A percentile compares a stretch with the other conserved stretches of the same genome.
Conservation (phyloP, 2,888 invertebrate genomes). For the Lypha dubia region DNA sequence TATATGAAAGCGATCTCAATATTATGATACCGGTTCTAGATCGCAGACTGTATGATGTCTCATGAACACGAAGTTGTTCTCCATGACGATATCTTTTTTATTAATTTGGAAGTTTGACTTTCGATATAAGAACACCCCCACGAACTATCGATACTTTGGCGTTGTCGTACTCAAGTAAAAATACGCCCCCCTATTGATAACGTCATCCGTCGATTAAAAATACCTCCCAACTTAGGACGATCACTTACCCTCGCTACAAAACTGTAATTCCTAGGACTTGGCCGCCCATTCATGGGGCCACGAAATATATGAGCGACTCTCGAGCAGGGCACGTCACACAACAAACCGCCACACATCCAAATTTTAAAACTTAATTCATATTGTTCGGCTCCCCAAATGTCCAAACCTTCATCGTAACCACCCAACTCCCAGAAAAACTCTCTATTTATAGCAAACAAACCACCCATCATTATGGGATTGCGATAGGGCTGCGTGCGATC, state of each 20-base stretch:
- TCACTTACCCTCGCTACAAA: constrained; percentile 69
- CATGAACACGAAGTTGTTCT: no score
- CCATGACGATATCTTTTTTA: no score
- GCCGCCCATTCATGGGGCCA: constrained; percentile 82
- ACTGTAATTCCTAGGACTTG: constrained; percentile 63
- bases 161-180: no score
- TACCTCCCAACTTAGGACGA: not conserved
- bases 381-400: constrained; percentile 99
- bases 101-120: no score
- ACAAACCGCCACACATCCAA: constrained; percentile 96
- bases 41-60: no score
- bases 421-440: constrained; percentile 98
- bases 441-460: constrained; percentile 94
- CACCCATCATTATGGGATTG: constrained; percentile 99
- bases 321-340: constrained; percentile 96
- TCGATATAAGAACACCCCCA: no score
- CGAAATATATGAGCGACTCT: constrained; percentile 96
- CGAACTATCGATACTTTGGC: no score
- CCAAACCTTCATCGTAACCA: constrained; percentile 94
- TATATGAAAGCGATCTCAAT: no score
- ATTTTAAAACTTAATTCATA: constrained; percentile 98
- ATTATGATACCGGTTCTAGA: no score
- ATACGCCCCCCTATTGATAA: no score
- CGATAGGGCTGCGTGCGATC: constrained; percentile 81
- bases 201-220: no score